Percentiles rank a stretch among this genome's conserved stretches.
These are phyloP conservation scores for Teleopsis dalmanni DNA, from an alignment of 1,140 invertebrate genomes.

Conservation along the genomic window DNA sequence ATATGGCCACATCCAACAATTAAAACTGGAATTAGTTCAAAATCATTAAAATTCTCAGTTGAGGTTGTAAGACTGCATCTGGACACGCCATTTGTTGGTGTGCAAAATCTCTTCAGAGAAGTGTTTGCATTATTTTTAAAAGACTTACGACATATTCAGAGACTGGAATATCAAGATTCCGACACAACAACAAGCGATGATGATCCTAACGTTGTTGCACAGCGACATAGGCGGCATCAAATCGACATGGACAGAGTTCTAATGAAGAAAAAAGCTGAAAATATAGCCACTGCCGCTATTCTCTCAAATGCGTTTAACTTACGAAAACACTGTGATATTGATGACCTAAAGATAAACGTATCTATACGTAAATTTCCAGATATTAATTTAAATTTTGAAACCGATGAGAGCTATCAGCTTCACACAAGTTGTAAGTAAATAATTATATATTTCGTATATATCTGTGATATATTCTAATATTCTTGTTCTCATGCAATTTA, in stretches of 20 bases:
- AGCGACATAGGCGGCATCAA: slow-evolving; percentile 3
- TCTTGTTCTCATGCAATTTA: too few species aligned
- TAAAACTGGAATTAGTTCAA: slow-evolving; percentile 28
- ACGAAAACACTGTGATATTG: slow-evolving; percentile 40
- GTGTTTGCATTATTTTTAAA: slow-evolving; percentile 35
- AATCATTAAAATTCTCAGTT: slow-evolving; percentile 32
- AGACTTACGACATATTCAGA: slow-evolving; percentile 33
- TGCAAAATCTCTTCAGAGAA: slow-evolving; percentile 27
- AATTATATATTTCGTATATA: neutral
- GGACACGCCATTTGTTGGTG: slow-evolving; percentile 30
- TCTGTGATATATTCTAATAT: too few species aligned
- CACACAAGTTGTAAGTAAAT: slow-evolving; percentile 47
- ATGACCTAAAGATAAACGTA: slow-evolving; percentile 48
- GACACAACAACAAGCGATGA: neutral
- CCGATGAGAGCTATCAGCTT: slow-evolving; percentile 67
- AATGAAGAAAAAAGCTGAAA: slow-evolving; percentile 4
- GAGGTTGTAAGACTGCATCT: slow-evolving; percentile 30
- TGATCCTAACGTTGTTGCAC: neutral
- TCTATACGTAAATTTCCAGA: slow-evolving; percentile 47
- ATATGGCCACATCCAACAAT: slow-evolving; percentile 43
- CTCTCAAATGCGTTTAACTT: slow-evolving; percentile 23
- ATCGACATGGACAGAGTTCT: neutral
- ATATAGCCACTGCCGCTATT: slow-evolving; percentile 13
- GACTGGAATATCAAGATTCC: slow-evolving; percentile 19
- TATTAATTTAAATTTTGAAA: slow-evolving; percentile 54